Evolutionary conservation across 2,888 invertebrate species (phyloP), one percentile per base, ranked within the genome.

Genomic region (Lasioglossum vierecki): DNA sequence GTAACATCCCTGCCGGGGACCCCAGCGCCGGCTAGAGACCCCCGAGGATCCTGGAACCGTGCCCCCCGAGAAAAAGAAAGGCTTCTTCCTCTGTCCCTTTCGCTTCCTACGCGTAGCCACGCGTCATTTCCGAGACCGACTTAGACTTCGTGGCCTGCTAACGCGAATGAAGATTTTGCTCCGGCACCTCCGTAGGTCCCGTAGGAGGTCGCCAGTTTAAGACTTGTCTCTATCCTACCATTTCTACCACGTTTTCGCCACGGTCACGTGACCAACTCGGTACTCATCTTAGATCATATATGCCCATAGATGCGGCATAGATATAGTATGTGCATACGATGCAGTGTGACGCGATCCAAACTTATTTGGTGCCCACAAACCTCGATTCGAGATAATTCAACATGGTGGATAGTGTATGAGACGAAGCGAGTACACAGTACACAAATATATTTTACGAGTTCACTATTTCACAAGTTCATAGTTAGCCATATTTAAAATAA

Each of bases 1-100:
- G 94, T 94, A 93, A 94, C 93, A 93, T 93, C 93, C 91, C 90
- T 79, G 82, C 73, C 81, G 83, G 83, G 83, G 76, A 85, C 85
- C 86, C 86, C 85, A 89, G 87, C 90, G 89, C 92, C 90, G 30
- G 91, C 91, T 92, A 88, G 88, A 91, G 91, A 91, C 89, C 89
- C 81, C 81, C 85, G 85, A 85, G 53, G 53, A 79, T 72, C 49
- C 76, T 76, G 72, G 53, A 35, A 70, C 57, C 66, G n/a, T 57
- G 44, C 26, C 60, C 39, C 22, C n/a, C 13, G 60, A 41, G 41
- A 39, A 26, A 63, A 80, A 72, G 66, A 22, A 76, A 75, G 26
- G 60, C 15, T 75, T 80, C 39, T 26, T 53, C n/a, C 53, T 22
- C 53, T n/a, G 53, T 53, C 22, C 22, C 53, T 53, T 53, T 53